Base-by-base conservation (phyloP, 2,797 vertebrate genomes). In the Nothura maculosa region DNA sequence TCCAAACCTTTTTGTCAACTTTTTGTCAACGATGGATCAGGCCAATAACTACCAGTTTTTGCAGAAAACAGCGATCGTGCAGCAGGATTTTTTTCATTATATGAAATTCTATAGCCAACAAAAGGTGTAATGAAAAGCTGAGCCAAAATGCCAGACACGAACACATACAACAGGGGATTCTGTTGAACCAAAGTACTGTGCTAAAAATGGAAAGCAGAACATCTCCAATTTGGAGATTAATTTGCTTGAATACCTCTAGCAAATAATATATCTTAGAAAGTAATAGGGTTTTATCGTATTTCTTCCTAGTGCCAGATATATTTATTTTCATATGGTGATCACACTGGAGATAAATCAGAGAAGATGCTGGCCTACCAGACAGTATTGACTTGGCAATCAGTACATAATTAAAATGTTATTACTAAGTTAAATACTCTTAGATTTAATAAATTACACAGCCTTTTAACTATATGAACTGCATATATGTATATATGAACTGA, bases 401-500 rank as follows among this genome's bases (percentile, higher is more conserved):
- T n/a, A 36, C 20, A 18, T 30, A 66, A 52, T 18, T 82, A 72
- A 58, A 66, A 60, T 34, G 22, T 74, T 86, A 77, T 70, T 54
- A 34, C 18, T 10, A 60, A 45, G 40, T 34, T 79, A 36, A 63
- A 14, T 27, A 63, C 4, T 60, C 30, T 60, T 5, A 78, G 38
- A 38, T 58, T 45, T 77, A 72, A 68, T 79, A 64, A 82, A 63
- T 40, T 60, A 42, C 15, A 34, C 20, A 43, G 28, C 80, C 16
- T 24, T 21, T 68, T 62, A 76, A 13, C 25, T 9, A 43, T 0
- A 0, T 2, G 30, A 69, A 64, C 64, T 82, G 27, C 17, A 22
- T 4, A 48, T 25, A 48, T 47, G 21, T 9, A 22, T 47, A 43
- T 0, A 0, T 2, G 30, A 69, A 58, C 68, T 82, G n/a, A 50